These are phyloP conservation scores for Ciona savignyi DNA, from an alignment of 23 tunicate genomes.

Conservation along the genomic window DNA sequence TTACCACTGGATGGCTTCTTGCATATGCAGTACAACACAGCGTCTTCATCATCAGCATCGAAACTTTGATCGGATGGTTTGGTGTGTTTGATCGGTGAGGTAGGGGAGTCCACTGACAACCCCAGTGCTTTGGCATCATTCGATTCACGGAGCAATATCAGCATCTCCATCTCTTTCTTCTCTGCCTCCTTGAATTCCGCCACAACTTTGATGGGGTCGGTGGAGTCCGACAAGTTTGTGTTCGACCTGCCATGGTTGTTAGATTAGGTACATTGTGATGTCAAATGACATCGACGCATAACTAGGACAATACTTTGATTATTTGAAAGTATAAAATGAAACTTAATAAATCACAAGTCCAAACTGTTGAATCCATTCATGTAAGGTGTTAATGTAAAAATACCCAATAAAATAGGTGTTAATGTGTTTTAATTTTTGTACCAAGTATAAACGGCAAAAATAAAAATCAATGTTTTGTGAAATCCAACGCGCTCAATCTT, in stretches of 20 bases:
- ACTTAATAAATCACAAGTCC: not conserved
- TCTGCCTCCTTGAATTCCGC: slow-evolving; percentile 55
- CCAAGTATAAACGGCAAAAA: not conserved
- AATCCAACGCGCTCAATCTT: not conserved
- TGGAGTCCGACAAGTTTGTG: slow-evolving; percentile 23
- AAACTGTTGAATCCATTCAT: not conserved
- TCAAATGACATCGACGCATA: no score
- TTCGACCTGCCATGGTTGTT: no score
- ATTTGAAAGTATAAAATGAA: no score
- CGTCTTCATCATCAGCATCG: not conserved
- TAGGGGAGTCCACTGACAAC: not conserved
- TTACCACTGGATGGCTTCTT: slow-evolving; percentile 62
- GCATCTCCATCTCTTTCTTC: slow-evolving; percentile 42
- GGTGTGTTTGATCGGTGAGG: not conserved
- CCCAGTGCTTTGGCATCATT: slow-evolving; percentile 40
- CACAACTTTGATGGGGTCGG: slow-evolving; percentile 62
- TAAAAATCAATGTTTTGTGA: not conserved
- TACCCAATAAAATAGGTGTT: no score
- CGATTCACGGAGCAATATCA: slow-evolving; percentile 22
- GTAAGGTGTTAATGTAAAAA: not conserved
- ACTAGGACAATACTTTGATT: no score
- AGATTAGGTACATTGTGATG: no score
- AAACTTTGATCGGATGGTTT: not conserved
- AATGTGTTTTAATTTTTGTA: not conserved
- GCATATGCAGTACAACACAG: slow-evolving; percentile 49